Evolutionary conservation across 2,888 invertebrate species (phyloP), one percentile per base, ranked within the genome.

Genomic region (Archips crataeganus): DNA sequence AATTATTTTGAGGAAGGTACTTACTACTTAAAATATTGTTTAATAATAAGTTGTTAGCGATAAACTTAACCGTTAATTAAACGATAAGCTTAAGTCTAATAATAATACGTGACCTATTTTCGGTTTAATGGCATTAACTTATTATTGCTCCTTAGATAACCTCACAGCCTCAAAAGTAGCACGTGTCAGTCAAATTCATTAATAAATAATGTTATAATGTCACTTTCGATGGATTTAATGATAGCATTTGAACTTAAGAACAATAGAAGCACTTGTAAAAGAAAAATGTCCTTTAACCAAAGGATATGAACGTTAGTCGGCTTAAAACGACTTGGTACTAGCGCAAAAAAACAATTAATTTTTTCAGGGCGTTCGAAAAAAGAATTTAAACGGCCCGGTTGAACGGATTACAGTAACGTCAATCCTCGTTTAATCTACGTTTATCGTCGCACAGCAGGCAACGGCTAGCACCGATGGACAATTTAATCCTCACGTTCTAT

Each of bases 381-480:
- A 85, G 77, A 76, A 75, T 77, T 81, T 79, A 83, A 77, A 76
- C 60, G 83, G 82, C 78, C 79, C 77, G 65, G 70, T 64, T 74
- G 69, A 74, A 70, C 75, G 84, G 87, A 83, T 90, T 87, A 87
- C 83, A 81, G 82, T 83, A 81, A 86, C 88, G 88, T 86, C 85
- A 85, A 89, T 87, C 87, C 87, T 80, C 83, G 87, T 85, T 87
- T 88, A 90, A 92, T 91, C 90, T 90, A 84, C 88, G 87, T 88
- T 91, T 93, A 93, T 93, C 93, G 88, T 84, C 87, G 86, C 82
- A 82, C 80, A 84, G 82, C 92, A 92, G 90, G 83, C 80, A 78
- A 82, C 82, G 82, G 85, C 84, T 87, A 86, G 86, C 86, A 85
- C 82, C 88, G 85, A 89, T 87, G 86, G 92, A 91, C 90, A 86